phyloP scores from a whole-genome alignment of 2,888 invertebrate species.

The Chrysotoxum bicinctum region DNA sequence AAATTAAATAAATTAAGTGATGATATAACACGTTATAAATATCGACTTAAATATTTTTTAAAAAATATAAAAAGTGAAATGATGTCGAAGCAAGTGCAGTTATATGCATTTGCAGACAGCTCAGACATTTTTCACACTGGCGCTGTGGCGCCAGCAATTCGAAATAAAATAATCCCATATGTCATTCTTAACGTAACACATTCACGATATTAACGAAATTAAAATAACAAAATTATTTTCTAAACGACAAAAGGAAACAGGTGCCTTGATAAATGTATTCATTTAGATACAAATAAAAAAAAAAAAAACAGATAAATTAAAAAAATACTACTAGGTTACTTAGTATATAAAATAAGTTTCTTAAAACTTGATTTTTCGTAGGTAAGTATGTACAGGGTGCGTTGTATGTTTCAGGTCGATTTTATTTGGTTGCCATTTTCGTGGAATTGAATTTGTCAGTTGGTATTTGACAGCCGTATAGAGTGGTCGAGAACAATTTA shows the following conservation, averaged over 20 bases:
- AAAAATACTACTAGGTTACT: background rate
- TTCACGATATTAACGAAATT: constrained; percentile 14
- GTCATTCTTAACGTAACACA: constrained; percentile 8
- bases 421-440: too few relatives aligned
- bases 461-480: too few relatives aligned
- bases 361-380: too few relatives aligned
- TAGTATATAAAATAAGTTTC: too few relatives aligned
- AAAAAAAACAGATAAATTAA: background rate
- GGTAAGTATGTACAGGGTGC: too few relatives aligned
- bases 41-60: background rate
- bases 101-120: constrained; percentile 19
- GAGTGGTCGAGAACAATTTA: too few relatives aligned
- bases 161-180: constrained; percentile 1
- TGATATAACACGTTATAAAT: constrained; percentile 11
- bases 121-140: background rate
- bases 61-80: background rate
- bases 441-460: too few relatives aligned
- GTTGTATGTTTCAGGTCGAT: too few relatives aligned
- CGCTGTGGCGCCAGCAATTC: constrained; percentile 2
- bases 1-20: constrained; percentile 27
- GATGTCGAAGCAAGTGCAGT: constrained; percentile 3
- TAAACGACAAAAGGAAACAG: background rate
- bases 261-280: background rate
- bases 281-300: background rate
- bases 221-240: background rate